Evolutionary conservation across 2,113 vertebrate genomes (phyloP).

Genomic region (Mugil cephalus): DNA sequence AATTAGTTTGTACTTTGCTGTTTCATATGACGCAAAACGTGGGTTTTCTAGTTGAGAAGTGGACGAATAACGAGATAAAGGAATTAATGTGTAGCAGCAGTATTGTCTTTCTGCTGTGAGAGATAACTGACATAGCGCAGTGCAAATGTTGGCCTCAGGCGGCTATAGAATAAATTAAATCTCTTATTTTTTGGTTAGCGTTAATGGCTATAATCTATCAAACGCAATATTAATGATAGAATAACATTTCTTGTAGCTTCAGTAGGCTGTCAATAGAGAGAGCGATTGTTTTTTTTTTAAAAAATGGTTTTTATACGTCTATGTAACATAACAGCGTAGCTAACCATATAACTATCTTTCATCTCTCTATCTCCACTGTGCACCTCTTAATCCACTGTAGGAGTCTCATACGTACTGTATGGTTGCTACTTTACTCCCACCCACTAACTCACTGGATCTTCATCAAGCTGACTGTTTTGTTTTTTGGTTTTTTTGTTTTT

Average conservation of each 20-base stretch:
- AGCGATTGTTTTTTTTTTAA: background rate
- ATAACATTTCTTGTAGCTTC: slow-evolving; percentile 2
- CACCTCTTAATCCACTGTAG: background rate
- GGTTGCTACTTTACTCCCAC: background rate
- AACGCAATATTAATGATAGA: background rate
- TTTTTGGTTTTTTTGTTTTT: background rate
- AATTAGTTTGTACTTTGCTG: too few species aligned
- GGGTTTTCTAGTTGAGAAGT: too few species aligned
- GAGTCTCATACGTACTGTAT: slow-evolving; percentile 25
- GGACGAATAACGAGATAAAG: slow-evolving; percentile 1
- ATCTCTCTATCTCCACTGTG: background rate
- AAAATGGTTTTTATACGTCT: too few species aligned
- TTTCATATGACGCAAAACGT: too few species aligned
- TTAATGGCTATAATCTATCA: slow-evolving; percentile 2
- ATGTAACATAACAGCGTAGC: too few species aligned
- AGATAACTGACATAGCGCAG: background rate
- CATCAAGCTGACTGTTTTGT: background rate
- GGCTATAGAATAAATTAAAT: background rate
- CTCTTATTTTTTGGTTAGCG: background rate
- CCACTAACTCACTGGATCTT: background rate
- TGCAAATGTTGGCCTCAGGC: background rate
- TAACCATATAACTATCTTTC: background rate
- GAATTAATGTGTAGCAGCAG: background rate
- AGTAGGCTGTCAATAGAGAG: background rate
- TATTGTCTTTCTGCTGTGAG: background rate